Conservation (phyloP, 2,113 vertebrate species). For the Mustelus asterias region DNA sequence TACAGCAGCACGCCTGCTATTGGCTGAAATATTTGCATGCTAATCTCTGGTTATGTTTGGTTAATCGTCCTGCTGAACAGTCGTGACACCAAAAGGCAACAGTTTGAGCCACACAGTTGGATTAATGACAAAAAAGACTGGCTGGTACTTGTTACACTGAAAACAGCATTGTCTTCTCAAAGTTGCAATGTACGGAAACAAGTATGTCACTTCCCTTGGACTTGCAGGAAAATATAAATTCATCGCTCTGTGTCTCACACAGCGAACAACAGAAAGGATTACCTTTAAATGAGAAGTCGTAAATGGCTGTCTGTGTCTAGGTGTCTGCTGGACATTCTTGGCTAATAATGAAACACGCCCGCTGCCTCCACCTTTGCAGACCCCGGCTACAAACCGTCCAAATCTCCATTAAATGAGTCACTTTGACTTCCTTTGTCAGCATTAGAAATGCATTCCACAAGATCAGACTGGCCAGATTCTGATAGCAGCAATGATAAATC, state of each 20-base stretch:
- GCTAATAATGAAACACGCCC: neutral
- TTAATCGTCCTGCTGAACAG: neutral
- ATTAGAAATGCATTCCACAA: slow-evolving; percentile 12
- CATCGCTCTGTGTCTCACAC: neutral
- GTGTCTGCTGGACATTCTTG: neutral
- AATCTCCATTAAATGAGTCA: neutral
- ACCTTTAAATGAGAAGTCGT: neutral
- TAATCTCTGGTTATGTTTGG: neutral
- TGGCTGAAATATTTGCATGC: neutral
- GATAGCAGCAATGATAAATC: neutral
- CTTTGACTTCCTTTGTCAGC: slow-evolving; percentile 29
- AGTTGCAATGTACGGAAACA: neutral
- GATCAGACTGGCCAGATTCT: neutral
- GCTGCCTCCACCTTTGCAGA: neutral
- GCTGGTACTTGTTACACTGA: too few species aligned
- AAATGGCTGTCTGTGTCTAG: neutral
- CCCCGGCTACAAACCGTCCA: neutral
- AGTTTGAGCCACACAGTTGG: neutral
- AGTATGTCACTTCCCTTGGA: neutral
- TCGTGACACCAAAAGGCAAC: neutral
- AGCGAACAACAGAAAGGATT: neutral
- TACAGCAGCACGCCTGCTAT: neutral
- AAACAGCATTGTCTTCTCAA: neutral
- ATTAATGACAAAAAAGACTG: neutral
- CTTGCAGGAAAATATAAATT: neutral